These are phyloP conservation scores for Sebastes reedi DNA, from an alignment of 2,797 vertebrate genomes.

Conservation along the genomic window DNA sequence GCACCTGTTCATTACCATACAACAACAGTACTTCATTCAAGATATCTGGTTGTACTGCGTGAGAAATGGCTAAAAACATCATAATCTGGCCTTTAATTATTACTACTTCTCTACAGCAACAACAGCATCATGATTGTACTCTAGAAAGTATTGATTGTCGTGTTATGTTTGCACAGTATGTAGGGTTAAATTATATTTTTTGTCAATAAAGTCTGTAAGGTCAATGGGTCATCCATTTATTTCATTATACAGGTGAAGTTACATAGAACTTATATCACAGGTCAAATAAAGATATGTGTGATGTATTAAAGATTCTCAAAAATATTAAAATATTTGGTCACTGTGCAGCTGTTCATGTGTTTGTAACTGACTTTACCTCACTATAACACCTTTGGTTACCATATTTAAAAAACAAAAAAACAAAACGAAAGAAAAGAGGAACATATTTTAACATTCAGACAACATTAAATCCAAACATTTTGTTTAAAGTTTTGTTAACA, in stretches of 20 bases:
- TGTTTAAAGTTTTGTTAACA: conserved; percentile 2
- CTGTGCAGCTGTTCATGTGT: background rate
- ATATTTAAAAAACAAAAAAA: background rate
- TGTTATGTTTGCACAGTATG: background rate
- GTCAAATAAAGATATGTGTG: background rate
- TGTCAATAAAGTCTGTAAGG: background rate
- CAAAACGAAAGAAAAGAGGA: background rate
- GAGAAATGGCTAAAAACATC: background rate
- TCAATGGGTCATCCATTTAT: background rate
- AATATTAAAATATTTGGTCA: background rate
- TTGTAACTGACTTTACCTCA: background rate
- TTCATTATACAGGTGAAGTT: background rate
- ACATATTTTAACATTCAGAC: background rate
- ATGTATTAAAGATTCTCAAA: background rate
- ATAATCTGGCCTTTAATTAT: background rate
- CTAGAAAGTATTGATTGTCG: background rate
- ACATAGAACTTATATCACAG: no score
- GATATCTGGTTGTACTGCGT: background rate
- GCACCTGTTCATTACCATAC: background rate
- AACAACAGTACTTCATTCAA: background rate
- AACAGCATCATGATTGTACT: background rate
- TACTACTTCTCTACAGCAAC: background rate
- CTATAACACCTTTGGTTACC: background rate
- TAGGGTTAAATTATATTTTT: background rate
- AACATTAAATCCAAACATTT: background rate